These are phyloP conservation scores for Drosophila rubida DNA, from an alignment of 2,888 invertebrate genomes.

Conservation along the genomic window DNA sequence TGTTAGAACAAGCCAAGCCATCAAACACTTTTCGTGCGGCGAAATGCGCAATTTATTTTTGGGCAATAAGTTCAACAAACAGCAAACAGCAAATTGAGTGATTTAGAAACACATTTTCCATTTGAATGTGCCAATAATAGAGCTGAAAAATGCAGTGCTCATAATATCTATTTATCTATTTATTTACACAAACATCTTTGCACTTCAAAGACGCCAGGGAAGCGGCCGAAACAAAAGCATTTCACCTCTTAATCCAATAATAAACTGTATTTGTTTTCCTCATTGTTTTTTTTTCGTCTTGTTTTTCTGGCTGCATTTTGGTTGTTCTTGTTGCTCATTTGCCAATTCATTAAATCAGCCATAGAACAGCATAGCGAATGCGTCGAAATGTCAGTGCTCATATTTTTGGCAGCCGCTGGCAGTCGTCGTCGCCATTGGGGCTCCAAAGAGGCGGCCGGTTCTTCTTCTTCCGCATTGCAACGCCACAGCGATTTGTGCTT, in stretches of 20 bases:
- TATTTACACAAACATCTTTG: not conserved
- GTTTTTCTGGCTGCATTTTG: constrained; percentile 45
- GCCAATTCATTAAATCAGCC: constrained; percentile 56
- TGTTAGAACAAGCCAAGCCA: too few relatives aligned
- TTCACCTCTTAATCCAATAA: constrained; percentile 28
- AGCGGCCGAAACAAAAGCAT: constrained; percentile 8
- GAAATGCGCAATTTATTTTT: not conserved
- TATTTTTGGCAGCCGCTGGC: constrained; percentile 28
- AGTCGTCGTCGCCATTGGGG: not conserved
- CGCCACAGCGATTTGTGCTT: constrained; percentile 69
- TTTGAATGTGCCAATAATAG: not conserved
- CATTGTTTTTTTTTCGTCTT: too few relatives aligned
- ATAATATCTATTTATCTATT: not conserved
- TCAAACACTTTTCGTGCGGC: not conserved
- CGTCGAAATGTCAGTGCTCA: constrained; percentile 42
- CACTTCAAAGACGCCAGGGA: constrained; percentile 1
- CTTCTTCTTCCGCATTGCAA: constrained; percentile 37
- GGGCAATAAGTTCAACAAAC: not conserved
- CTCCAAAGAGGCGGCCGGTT: not conserved
- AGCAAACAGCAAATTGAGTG: not conserved
- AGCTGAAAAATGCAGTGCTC: not conserved
- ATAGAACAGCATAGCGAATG: constrained; percentile 44
- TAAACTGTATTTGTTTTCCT: constrained; percentile 33
- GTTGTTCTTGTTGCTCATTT: constrained; percentile 19
- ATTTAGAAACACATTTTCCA: not conserved